Conservation (phyloP, 2,113 vertebrate species). For the Elanoides forficatus region DNA sequence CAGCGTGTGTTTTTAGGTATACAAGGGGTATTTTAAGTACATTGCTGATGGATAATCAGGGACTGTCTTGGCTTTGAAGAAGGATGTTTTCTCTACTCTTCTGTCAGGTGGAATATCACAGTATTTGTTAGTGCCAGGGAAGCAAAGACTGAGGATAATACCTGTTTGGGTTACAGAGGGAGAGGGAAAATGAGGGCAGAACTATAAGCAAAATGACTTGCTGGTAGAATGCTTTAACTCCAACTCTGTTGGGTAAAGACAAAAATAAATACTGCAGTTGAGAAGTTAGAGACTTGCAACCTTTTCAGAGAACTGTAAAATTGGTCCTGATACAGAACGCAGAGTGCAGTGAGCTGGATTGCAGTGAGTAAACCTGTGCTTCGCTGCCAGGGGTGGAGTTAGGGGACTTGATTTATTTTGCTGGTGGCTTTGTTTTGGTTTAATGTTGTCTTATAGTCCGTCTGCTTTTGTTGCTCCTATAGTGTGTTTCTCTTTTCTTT, state of each 20-base stretch:
- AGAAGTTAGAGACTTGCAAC: not conserved
- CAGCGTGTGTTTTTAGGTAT: not conserved
- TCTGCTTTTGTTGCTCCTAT: not conserved
- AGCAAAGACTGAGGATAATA: not conserved
- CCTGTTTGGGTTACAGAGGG: not conserved
- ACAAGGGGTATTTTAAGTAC: not conserved
- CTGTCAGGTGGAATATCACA: not conserved
- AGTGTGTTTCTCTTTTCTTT: not conserved
- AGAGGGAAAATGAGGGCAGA: not conserved
- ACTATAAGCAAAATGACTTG: not conserved
- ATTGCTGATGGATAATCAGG: not conserved
- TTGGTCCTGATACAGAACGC: not conserved
- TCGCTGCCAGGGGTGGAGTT: rapidly evolving
- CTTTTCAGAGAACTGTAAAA: not conserved
- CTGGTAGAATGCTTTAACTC: not conserved
- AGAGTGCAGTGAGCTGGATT: not conserved
- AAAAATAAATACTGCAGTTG: not conserved
- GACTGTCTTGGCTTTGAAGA: not conserved
- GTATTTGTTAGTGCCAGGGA: not conserved
- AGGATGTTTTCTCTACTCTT: not conserved
- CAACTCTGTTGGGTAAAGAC: not conserved
- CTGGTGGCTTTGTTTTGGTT: not conserved
- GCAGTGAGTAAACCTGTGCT: not conserved
- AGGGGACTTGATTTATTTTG: not conserved
- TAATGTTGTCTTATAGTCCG: not conserved